Conservation (phyloP, 2,113 vertebrate genomes). For the Gopherus flavomarginatus region DNA sequence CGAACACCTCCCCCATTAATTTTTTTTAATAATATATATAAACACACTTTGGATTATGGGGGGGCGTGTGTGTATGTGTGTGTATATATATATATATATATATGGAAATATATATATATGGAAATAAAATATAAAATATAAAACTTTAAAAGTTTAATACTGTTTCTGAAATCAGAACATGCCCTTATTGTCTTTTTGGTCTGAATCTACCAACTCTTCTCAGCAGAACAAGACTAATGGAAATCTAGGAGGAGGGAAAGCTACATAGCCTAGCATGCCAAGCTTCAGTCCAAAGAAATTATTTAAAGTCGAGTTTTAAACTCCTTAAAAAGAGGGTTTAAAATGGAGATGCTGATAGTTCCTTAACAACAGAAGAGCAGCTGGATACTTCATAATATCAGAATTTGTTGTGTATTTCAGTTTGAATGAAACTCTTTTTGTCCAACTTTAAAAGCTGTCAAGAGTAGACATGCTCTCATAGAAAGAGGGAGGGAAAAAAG, state of each 20-base stretch:
- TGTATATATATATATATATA: not conserved
- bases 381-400: slow-evolving; percentile 34
- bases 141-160: not conserved
- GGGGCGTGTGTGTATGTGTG: no score
- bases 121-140: not conserved
- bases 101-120: no score
- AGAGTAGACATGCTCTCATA: slow-evolving; percentile 1
- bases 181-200: not conserved
- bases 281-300: slow-evolving; percentile 39
- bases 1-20: not conserved
- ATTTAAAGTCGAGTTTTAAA: slow-evolving; percentile 56
- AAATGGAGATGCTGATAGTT: slow-evolving; percentile 17
- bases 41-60: not conserved
- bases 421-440: slow-evolving; percentile 32
- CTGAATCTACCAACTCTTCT: not conserved
- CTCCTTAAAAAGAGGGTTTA: not conserved
- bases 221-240: slow-evolving; percentile 50
- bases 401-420: slow-evolving; percentile 23
- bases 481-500: not conserved
- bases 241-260: not conserved
- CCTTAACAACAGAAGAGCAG: slow-evolving; percentile 40
- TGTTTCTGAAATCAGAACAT: not conserved
- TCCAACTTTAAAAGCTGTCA: slow-evolving; percentile 37
- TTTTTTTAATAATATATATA: not conserved
- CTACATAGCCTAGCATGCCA: slow-evolving; percentile 5